Base-by-base conservation (phyloP, 1,140 invertebrate genomes). In the Panulirus ornatus region DNA sequence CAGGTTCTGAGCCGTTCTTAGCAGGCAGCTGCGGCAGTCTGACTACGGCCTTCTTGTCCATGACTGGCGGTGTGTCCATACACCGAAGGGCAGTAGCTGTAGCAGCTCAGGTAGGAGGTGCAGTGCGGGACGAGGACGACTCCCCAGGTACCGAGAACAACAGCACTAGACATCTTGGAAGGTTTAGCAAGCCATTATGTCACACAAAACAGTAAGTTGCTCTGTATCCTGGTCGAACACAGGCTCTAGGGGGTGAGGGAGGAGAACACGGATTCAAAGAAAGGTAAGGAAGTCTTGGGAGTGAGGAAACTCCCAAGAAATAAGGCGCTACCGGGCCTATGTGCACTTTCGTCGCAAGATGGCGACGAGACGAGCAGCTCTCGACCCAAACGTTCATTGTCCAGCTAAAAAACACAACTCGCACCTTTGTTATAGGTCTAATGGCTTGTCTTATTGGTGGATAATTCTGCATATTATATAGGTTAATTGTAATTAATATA, bases 191-290 rank as follows among this genome's bases (percentile, higher is more conserved):
- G 81, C 81, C 81, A 84, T 84, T 70, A 70, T 42, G 63, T 27
- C 27, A 38, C 81, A 70, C 58, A 66, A 66, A 84, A 84, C 81
- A 84, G 63, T 27, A 70, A 84, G 42, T 40, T 14, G 54, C 66
- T 70, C 81, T 84, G 81, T 84, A 84, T 84, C 81, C 81, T 84
- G 22, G 34, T 54, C 36, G 81, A 84, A 84, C 81, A 84, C 81
- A 84, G 81, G 66, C 36, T 70, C 34, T n/a, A 19, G 42, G 70
- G 40, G 63, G 54, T 51, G 38, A 40, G 81, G 63, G 38, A 66
- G 58, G 34, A 3, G 34, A 38, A 27, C 63, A 22, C n/a, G n/a
- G 58, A 14, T 58, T 66, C 38, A 54, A n/a, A 84, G 40, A 42
- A 70, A 66, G 27, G 34, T 63, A 42, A 40, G 30, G 27, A 63